These are phyloP conservation scores for Mixornis gularis DNA, from an alignment of 2,113 vertebrate genomes.

Conservation along the genomic window DNA sequence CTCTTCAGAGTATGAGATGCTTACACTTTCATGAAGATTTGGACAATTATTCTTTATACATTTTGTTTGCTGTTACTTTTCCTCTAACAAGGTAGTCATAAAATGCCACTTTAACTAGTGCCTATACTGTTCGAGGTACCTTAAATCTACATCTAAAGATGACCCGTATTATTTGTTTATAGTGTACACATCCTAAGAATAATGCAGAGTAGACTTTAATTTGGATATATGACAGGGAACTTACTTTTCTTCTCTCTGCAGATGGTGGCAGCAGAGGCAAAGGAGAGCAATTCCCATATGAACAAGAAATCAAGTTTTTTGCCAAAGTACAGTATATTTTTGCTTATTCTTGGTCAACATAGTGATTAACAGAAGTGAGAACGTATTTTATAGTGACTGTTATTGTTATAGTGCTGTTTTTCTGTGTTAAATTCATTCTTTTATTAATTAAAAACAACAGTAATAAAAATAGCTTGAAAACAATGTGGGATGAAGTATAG, in stretches of 20 bases:
- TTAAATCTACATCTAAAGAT: background rate
- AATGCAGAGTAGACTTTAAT: background rate
- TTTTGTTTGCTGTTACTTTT: background rate
- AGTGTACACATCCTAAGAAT: background rate
- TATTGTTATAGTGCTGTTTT: background rate
- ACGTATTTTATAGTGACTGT: background rate
- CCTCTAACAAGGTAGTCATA: background rate
- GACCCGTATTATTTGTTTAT: background rate
- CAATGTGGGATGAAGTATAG: background rate
- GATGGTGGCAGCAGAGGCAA: conserved; percentile 81
- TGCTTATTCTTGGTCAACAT: background rate
- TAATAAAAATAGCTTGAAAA: background rate
- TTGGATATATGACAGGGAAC: background rate
- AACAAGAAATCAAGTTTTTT: conserved; percentile 97
- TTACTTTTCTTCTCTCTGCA: conserved; percentile 64
- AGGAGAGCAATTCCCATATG: conserved; percentile 86
- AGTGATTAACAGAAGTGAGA: background rate
- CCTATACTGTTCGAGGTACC: background rate
- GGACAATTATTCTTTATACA: background rate
- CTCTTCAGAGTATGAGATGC: background rate
- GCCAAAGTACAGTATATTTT: conserved; percentile 84
- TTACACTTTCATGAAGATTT: background rate
- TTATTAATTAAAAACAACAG: background rate
- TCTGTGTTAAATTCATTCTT: background rate
- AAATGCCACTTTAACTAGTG: background rate